A percentile compares a stretch with the other conserved stretches of the same genome.
Conservation (phyloP, 2,888 invertebrate species). For the Heliconius hortense region DNA sequence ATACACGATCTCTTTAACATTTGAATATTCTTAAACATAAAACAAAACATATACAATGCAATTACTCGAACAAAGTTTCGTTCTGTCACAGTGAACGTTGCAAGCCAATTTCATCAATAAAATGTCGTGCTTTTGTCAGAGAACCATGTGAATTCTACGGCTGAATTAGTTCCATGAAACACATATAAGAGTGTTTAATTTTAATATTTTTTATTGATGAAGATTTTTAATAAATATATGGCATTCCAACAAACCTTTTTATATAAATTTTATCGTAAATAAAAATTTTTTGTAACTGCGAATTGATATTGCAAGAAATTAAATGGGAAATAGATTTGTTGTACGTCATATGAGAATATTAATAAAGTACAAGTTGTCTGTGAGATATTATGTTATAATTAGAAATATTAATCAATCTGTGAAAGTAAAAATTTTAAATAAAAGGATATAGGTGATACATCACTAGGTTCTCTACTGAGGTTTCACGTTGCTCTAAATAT, state of each 20-base stretch:
- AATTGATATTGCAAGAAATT: background rate
- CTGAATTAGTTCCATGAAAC: background rate
- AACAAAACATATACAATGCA: slow-evolving; percentile 8
- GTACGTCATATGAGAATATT: background rate
- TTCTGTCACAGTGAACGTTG: slow-evolving; percentile 7
- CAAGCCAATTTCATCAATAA: slow-evolving; percentile 19
- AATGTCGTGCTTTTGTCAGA: slow-evolving; percentile 22
- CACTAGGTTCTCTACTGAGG: too few relatives aligned
- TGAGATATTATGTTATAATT: background rate
- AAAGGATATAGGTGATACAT: too few relatives aligned
- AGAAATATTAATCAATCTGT: background rate
- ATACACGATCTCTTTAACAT: background rate
- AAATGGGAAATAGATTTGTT: background rate
- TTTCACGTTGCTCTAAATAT: too few relatives aligned
- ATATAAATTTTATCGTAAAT: background rate
- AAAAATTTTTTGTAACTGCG: background rate
- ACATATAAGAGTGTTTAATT: background rate
- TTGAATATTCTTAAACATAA: background rate
- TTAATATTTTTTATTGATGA: background rate
- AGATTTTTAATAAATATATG: background rate
- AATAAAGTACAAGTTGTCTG: background rate
- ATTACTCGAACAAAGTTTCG: slow-evolving; percentile 3
- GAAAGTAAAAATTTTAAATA: too few relatives aligned
- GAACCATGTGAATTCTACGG: background rate
- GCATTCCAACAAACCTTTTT: background rate